phyloP scores from a whole-genome alignment of 2,888 invertebrate genomes.

The Subacronicta megacephala region DNA sequence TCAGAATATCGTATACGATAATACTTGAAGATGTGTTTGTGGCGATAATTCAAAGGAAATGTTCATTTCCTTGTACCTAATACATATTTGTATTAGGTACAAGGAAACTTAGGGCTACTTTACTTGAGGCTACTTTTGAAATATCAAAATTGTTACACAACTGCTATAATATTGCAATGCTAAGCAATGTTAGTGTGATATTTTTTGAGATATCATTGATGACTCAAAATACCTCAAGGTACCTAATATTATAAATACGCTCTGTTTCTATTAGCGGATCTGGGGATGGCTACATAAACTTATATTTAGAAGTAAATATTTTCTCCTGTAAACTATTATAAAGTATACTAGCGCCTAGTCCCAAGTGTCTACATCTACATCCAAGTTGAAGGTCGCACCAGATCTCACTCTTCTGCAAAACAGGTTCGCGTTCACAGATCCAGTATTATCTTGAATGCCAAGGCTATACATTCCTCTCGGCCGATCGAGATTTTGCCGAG shows the following conservation, averaged over 20 bases:
- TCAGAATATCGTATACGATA: conserved; percentile 25
- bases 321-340: no score
- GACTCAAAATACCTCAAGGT: no score
- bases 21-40: neutral
- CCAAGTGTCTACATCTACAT: conserved; percentile 22
- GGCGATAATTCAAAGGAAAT: no score
- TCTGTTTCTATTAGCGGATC: no score
- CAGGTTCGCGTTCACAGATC: conserved; percentile 56
- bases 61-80: no score
- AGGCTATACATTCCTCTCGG: conserved; percentile 54
- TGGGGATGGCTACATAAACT: no score
- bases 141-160: no score
- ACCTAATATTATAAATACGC: no score
- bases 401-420: conserved; percentile 57
- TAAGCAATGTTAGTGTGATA: neutral
- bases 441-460: conserved; percentile 63
- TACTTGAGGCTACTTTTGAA: no score
- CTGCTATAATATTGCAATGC: neutral
- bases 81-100: no score
- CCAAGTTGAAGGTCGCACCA: conserved; percentile 53
- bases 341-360: neutral
- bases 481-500: conserved; percentile 58
- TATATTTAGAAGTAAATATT: no score
- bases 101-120: no score
- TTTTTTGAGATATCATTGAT: neutral